phyloP scores from a whole-genome alignment of 2,888 invertebrate species.

The Macaria liturata region DNA sequence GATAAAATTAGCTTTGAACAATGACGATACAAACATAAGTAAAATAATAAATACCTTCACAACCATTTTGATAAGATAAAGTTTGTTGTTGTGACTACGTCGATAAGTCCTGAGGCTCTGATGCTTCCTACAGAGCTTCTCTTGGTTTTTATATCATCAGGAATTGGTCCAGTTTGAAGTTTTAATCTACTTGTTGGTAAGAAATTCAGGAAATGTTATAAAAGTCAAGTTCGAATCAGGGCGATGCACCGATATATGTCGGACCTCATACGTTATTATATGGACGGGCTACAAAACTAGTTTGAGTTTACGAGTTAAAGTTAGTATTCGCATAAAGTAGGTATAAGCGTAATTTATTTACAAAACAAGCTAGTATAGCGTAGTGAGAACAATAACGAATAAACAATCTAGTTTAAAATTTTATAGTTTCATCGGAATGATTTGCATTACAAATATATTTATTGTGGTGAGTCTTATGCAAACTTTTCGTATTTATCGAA shows the following conservation, averaged over 20 bases:
- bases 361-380: too few relatives aligned
- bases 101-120: conserved; percentile 56
- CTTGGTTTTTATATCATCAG: conserved; percentile 59
- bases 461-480: too few relatives aligned
- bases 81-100: conserved; percentile 62
- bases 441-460: too few relatives aligned
- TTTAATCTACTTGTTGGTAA: conserved; percentile 52
- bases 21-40: background rate
- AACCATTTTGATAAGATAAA: conserved; percentile 58
- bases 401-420: too few relatives aligned
- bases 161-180: conserved; percentile 57
- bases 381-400: too few relatives aligned
- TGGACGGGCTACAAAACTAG: conserved; percentile 35
- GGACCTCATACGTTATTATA: conserved; percentile 40
- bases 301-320: conserved; percentile 21
- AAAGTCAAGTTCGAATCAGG: conserved; percentile 72
- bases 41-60: conserved; percentile 60
- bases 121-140: conserved; percentile 41
- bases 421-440: too few relatives aligned
- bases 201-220: conserved; percentile 71
- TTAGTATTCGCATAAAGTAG: too few relatives aligned
- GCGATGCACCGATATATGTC: conserved; percentile 54
- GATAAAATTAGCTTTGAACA: too few relatives aligned
- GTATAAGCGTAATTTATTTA: background rate
- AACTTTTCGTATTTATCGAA: too few relatives aligned